Evolutionary conservation across 2,113 vertebrate genomes (phyloP).

Genomic region (Recurvirostra avosetta): DNA sequence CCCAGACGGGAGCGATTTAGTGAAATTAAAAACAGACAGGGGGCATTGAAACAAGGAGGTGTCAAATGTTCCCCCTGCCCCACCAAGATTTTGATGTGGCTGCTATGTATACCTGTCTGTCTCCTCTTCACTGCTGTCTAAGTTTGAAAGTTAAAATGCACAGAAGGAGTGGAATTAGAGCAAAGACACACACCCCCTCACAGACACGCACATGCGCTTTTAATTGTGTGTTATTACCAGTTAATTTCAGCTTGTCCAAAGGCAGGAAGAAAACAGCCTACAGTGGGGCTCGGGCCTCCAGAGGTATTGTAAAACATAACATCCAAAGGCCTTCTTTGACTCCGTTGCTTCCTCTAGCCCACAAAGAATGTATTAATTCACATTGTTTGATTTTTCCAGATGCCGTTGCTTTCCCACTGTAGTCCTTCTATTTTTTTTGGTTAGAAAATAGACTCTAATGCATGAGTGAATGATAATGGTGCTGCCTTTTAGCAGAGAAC

Average conservation of each 20-base stretch:
- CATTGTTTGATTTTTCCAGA: constrained; percentile 49
- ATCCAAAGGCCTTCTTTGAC: constrained; percentile 38
- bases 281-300: constrained; percentile 44
- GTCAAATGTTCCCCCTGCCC: constrained; percentile 73
- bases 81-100: constrained; percentile 76
- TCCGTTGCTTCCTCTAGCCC: constrained; percentile 27
- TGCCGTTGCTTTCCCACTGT: background rate
- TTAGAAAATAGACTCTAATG: background rate
- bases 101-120: constrained; percentile 63
- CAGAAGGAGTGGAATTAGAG: constrained; percentile 51
- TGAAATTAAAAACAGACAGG: constrained; percentile 79
- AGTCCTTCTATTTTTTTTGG: background rate
- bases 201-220: constrained; percentile 53
- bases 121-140: constrained; percentile 35
- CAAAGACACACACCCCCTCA: background rate
- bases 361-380: constrained; percentile 46
- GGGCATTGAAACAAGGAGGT: constrained; percentile 70
- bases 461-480: background rate
- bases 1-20: constrained; percentile 80
- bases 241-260: constrained; percentile 63
- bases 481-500: background rate
- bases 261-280: constrained; percentile 56
- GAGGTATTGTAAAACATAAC: constrained; percentile 57
- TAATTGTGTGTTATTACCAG: constrained; percentile 67
- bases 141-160: constrained; percentile 60